phyloP scores from a whole-genome alignment of 2,888 invertebrate species.

The Cheilosia grossa region DNA sequence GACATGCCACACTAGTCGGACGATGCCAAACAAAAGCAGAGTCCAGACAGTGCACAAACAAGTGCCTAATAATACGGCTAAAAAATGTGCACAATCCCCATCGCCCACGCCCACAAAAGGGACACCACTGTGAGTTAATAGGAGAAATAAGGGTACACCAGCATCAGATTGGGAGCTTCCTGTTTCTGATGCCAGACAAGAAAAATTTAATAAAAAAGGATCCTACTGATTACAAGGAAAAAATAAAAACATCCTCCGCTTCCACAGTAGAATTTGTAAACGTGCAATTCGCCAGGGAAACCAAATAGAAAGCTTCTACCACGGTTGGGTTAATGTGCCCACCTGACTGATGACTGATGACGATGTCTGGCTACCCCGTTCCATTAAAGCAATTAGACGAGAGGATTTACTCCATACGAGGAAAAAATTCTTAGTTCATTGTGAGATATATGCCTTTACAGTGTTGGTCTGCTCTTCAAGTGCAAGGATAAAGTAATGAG shows the following conservation, averaged over 20 bases:
- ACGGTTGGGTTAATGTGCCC: conserved; percentile 66
- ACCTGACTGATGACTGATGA: conserved; percentile 19
- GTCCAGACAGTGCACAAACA: conserved; percentile 68
- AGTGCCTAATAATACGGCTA: conserved; percentile 32
- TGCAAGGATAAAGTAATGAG: conserved; percentile 44
- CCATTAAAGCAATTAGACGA: conserved; percentile 71
- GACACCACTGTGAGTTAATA: conserved; percentile 15
- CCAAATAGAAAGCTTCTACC: conserved; percentile 46
- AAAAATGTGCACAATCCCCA: conserved; percentile 17
- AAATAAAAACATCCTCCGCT: not conserved
- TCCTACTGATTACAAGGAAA: conserved; percentile 27
- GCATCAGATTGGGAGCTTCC: conserved; percentile 56
- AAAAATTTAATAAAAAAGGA: conserved; percentile 34
- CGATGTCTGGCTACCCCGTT: conserved; percentile 31
- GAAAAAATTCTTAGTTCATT: not conserved
- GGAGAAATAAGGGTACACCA: conserved; percentile 12
- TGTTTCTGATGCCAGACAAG: conserved; percentile 49
- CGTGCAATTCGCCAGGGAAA: conserved; percentile 51
- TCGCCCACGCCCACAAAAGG: not conserved
- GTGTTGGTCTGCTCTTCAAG: conserved; percentile 48
- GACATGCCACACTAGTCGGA: conserved; percentile 66
- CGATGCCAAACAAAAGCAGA: conserved; percentile 55
- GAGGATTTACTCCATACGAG: conserved; percentile 3
- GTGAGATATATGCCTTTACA: not conserved
- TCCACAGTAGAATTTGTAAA: conserved; percentile 2